These are phyloP conservation scores for Pantelozetes paolii DNA, from an alignment of 2,888 invertebrate genomes.

Conservation along the genomic window DNA sequence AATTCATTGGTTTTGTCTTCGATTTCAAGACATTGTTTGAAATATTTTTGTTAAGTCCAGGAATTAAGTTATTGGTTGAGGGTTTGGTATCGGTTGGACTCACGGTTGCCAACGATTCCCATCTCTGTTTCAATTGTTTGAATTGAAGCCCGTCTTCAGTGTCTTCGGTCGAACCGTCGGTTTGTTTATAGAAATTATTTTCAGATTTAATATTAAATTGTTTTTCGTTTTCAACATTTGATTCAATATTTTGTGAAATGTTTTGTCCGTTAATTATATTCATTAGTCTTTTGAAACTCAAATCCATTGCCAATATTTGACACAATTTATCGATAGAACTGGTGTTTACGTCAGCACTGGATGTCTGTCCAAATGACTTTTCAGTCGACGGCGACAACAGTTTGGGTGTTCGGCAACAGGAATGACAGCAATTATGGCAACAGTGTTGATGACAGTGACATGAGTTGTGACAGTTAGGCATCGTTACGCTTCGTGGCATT, in stretches of 20 bases:
- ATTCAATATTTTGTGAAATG: neutral
- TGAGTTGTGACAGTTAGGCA: slow-evolving; percentile 41
- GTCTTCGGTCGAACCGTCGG: neutral
- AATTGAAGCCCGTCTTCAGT: neutral
- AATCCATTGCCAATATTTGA: slow-evolving; percentile 37
- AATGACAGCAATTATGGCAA: slow-evolving; percentile 33
- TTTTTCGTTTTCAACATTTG: no score
- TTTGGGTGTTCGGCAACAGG: slow-evolving; percentile 36
- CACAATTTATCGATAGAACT: slow-evolving; percentile 37
- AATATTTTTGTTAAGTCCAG: neutral
- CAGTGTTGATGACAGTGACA: slow-evolving; percentile 31
- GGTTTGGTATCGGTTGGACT: neutral
- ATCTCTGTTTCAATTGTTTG: slow-evolving; percentile 29
- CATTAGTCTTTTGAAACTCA: slow-evolving; percentile 37
- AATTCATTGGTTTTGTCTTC: neutral
- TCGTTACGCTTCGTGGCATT: slow-evolving; percentile 39
- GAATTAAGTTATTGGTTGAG: no score
- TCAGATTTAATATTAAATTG: neutral
- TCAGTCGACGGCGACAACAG: slow-evolving; percentile 18
- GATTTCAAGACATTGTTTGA: neutral
- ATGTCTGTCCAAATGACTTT: neutral
- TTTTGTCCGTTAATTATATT: slow-evolving; percentile 34
- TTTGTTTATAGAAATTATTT: neutral
- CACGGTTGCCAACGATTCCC: slow-evolving; percentile 34
- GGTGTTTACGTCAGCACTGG: neutral